These are phyloP conservation scores for Betta splendens DNA, from an alignment of 2,797 vertebrate genomes.

Conservation along the genomic window DNA sequence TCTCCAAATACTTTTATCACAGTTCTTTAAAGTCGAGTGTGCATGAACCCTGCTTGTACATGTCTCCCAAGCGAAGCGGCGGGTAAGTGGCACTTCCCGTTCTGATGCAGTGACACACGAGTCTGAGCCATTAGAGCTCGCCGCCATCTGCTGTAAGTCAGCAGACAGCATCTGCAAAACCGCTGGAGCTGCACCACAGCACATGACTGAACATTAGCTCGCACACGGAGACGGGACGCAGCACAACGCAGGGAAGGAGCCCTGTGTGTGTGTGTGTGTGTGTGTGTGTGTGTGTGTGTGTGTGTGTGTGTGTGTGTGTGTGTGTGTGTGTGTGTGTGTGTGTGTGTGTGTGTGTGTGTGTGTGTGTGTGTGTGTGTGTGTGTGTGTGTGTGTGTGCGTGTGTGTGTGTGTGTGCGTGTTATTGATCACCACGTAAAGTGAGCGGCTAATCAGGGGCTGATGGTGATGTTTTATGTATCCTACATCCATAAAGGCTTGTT, in stretches of 20 bases:
- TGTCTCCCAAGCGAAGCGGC: slow-evolving; percentile 17
- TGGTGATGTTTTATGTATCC: slow-evolving; percentile 88
- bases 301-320: slow-evolving; percentile 66
- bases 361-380: slow-evolving; percentile 62
- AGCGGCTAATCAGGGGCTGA: slow-evolving; percentile 83
- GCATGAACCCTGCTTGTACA: slow-evolving; percentile 4
- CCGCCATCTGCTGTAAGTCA: slow-evolving; percentile 95
- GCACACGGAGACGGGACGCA: slow-evolving; percentile 54
- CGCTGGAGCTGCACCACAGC: slow-evolving; percentile 72
- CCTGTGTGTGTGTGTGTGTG: slow-evolving; percentile 60
- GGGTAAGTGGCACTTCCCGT: slow-evolving; percentile 39
- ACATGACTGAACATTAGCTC: slow-evolving; percentile 70
- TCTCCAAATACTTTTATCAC: too few relatives aligned
- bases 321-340: slow-evolving; percentile 58
- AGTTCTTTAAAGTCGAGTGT: background rate
- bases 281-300: slow-evolving; percentile 67
- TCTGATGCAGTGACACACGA: slow-evolving; percentile 81
- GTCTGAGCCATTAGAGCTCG: slow-evolving; percentile 93
- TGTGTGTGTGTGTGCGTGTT: slow-evolving; percentile 70
- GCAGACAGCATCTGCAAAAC: slow-evolving; percentile 93
- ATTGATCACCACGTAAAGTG: slow-evolving; percentile 77
- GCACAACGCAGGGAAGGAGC: slow-evolving; percentile 47
- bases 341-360: slow-evolving; percentile 68
- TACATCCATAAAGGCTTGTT: slow-evolving; percentile 85
- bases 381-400: slow-evolving; percentile 66